Evolutionary conservation across 2,113 vertebrate genomes (phyloP), one percentile per base, ranked within the genome.

Genomic region (Apteryx owenii): DNA sequence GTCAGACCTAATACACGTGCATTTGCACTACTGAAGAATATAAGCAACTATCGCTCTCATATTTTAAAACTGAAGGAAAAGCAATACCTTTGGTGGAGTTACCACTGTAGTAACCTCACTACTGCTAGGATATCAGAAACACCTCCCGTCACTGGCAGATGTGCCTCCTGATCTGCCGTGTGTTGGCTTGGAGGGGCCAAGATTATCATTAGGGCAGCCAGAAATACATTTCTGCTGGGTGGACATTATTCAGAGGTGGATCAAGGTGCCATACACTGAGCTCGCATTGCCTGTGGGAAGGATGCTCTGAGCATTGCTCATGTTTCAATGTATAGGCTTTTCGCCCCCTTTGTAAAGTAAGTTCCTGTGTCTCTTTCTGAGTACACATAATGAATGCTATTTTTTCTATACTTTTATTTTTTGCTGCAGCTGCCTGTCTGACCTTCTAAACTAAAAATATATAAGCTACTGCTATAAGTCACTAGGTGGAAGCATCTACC

Each of bases 401-500:
- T 97, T 69, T 64, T 95, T 88, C 56, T 60, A 51, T 51, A 72
- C 76, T 93, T 83, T 64, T 12, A 8, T 92, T 82, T 87, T 60
- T 22, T 78, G 71, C 78, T 94, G 68, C 65, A 93, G 85, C 91
- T 93, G 85, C 68, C 23, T 4, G 0, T 84, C 31, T 51, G 76
- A 44, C 38, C 51, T 85, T 84, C 80, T 81, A 15, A 91, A 88
- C 50, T 46, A 87, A 95, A 94, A 95, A 61, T 61, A 17, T 61
- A 51, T n/a, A 91, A 96, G 75, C 81, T 97, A 72, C 96, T 96
- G 54, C 85, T 92, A 0, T 90, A 69, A 73, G 90, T 94, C 90
- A 95, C 85, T 95, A 95, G 89, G 86, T 96, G 85, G 91, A 97
- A 97, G 96, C 85, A 92, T 65, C 89, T 68, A 81, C 91, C 66